phyloP scores from a whole-genome alignment of 2,888 invertebrate species.

The Folsomia candida region DNA sequence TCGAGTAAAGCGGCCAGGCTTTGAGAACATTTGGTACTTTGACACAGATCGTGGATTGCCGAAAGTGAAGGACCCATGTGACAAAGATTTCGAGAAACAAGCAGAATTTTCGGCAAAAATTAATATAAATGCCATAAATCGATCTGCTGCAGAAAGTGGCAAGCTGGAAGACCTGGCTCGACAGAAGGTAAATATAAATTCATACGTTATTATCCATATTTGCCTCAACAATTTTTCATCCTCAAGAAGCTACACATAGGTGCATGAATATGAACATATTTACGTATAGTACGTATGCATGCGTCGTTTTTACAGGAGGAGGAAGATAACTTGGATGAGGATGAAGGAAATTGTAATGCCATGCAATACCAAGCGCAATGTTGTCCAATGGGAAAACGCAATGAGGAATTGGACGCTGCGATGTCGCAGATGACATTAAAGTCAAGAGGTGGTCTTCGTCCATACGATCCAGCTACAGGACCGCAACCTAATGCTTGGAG shows the following conservation, averaged over 20 bases:
- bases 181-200: conserved; percentile 2
- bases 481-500: conserved; percentile 44
- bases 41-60: conserved; percentile 38
- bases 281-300: background rate
- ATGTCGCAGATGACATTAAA: background rate
- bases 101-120: conserved; percentile 35
- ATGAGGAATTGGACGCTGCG: background rate
- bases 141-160: conserved; percentile 30
- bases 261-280: too few relatives aligned
- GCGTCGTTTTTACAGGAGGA: background rate
- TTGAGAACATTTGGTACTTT: conserved; percentile 46
- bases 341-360: conserved; percentile 19
- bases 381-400: conserved; percentile 1
- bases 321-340: background rate
- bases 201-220: background rate
- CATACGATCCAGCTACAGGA: conserved; percentile 36
- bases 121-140: conserved; percentile 33
- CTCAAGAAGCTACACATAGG: too few relatives aligned
- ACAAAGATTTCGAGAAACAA: conserved; percentile 29
- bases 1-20: conserved; percentile 31
- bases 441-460: conserved; percentile 20
- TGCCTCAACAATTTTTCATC: background rate
- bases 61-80: conserved; percentile 13
- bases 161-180: conserved; percentile 16
- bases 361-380: conserved; percentile 20